A percentile compares a stretch with the other conserved stretches of the same genome.
Evolutionary conservation across 1,140 invertebrate genomes (phyloP).

Genomic region (Drosophila quadrilineata): DNA sequence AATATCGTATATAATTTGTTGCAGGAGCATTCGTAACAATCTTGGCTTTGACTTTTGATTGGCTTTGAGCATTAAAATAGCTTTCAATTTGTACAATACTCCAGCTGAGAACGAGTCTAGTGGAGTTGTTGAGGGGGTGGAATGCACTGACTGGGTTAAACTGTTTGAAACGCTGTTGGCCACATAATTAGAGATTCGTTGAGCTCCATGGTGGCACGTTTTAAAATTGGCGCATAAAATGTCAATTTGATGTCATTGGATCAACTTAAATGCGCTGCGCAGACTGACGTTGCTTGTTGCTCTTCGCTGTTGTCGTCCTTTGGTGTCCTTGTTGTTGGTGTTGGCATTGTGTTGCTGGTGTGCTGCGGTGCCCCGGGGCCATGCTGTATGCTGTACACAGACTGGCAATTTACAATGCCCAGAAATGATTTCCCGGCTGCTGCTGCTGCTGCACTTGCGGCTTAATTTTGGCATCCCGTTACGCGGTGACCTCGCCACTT

Average conservation of each 20-base stretch:
- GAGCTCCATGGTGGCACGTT: conserved; percentile 56
- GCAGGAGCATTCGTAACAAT: not conserved
- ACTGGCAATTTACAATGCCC: conserved; percentile 51
- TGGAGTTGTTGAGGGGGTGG: not conserved
- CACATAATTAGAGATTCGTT: conserved; percentile 71
- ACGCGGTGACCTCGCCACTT: conserved; percentile 40
- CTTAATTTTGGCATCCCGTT: conserved; percentile 68
- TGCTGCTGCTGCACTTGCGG: conserved; percentile 45
- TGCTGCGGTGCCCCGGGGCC: conserved; percentile 16
- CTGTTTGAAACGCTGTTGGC: conserved; percentile 65
- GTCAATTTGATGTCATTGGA: conserved; percentile 79
- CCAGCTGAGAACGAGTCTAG: not conserved
- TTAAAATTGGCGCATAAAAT: conserved; percentile 79
- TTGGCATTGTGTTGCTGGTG: conserved; percentile 3
- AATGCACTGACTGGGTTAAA: conserved; percentile 39
- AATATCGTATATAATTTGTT: too few species aligned
- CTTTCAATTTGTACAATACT: not conserved
- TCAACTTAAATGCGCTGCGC: conserved; percentile 70
- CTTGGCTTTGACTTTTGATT: too few species aligned
- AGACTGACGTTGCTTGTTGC: conserved; percentile 23
- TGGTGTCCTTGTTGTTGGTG: not conserved
- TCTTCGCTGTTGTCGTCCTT: not conserved
- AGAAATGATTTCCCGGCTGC: conserved; percentile 35
- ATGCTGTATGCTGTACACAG: conserved; percentile 46
- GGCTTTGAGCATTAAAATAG: not conserved